Conservation (phyloP, 2,888 invertebrate genomes). For the Criorhina ranunculi region DNA sequence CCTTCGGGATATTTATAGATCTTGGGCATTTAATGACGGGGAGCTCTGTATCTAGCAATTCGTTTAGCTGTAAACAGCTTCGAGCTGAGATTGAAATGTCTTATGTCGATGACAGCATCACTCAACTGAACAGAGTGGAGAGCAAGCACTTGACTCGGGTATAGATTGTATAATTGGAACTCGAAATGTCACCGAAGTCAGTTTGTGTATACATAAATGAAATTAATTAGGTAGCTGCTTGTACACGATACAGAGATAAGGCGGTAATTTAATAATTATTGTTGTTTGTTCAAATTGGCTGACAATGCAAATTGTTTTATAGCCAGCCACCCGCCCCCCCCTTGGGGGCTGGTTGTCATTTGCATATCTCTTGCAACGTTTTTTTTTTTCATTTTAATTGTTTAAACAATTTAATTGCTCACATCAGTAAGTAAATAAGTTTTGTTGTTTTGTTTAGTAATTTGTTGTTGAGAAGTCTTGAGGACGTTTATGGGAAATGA, state of each 20-base stretch:
- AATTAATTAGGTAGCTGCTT: conserved; percentile 73
- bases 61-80: conserved; percentile 49
- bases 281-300: conserved; percentile 74
- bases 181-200: conserved; percentile 71
- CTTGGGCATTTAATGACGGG: conserved; percentile 20
- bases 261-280: conserved; percentile 68
- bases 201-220: conserved; percentile 70
- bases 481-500: too few relatives aligned
- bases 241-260: conserved; percentile 63
- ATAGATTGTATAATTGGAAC: conserved; percentile 67
- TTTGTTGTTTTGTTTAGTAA: conserved; percentile 11
- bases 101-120: conserved; percentile 45
- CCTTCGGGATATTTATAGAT: conserved; percentile 66
- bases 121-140: neutral
- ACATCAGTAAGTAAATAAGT: neutral
- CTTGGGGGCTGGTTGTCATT: conserved; percentile 39
- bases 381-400: conserved; percentile 48
- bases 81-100: conserved; percentile 54
- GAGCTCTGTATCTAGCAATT: conserved; percentile 9
- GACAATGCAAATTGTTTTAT: conserved; percentile 75
- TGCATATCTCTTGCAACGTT: conserved; percentile 44
- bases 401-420: conserved; percentile 36
- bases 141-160: neutral
- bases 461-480: conserved; percentile 21
- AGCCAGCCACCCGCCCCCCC: too few relatives aligned